Evolutionary conservation across 2,888 invertebrate genomes (phyloP).

Genomic region (Drosophila falleni): DNA sequence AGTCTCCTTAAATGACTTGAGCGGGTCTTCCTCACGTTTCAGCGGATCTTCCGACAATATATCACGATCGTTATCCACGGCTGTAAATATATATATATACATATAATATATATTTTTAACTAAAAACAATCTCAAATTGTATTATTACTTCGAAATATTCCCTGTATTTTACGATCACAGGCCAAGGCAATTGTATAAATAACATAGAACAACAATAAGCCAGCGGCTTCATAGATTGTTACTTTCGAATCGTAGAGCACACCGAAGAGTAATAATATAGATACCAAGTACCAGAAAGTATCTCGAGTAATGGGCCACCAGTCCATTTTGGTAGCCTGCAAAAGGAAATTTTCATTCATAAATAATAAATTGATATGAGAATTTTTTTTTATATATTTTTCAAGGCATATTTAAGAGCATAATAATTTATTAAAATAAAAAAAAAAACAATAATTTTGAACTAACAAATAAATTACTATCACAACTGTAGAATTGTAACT

Average conservation of each 20-base stretch:
- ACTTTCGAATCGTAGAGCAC: conserved; percentile 35
- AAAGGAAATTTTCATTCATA: too few relatives aligned
- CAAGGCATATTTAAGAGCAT: too few relatives aligned
- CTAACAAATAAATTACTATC: too few relatives aligned
- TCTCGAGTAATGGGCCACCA: conserved; percentile 72
- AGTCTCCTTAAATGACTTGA: conserved; percentile 89
- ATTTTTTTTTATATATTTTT: too few relatives aligned
- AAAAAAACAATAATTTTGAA: too few relatives aligned
- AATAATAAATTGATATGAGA: too few relatives aligned
- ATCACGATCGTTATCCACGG: neutral
- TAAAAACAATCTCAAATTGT: too few relatives aligned
- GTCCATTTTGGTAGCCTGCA: conserved; percentile 32
- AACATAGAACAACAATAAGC: conserved; percentile 28
- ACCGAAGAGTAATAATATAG: conserved; percentile 25
- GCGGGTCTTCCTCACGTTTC: conserved; percentile 92
- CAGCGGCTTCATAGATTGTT: conserved; percentile 7
- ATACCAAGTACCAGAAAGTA: conserved; percentile 46
- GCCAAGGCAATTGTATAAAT: conserved; percentile 34
- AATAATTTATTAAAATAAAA: too few relatives aligned
- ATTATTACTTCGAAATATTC: conserved; percentile 28
- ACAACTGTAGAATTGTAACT: too few relatives aligned
- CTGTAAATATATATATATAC: conserved; percentile 26
- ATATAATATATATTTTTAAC: neutral
- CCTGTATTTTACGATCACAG: conserved; percentile 42
- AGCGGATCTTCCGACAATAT: conserved; percentile 88